Evolutionary conservation across 2,113 vertebrate genomes (phyloP).

Genomic region (Murina feae): DNA sequence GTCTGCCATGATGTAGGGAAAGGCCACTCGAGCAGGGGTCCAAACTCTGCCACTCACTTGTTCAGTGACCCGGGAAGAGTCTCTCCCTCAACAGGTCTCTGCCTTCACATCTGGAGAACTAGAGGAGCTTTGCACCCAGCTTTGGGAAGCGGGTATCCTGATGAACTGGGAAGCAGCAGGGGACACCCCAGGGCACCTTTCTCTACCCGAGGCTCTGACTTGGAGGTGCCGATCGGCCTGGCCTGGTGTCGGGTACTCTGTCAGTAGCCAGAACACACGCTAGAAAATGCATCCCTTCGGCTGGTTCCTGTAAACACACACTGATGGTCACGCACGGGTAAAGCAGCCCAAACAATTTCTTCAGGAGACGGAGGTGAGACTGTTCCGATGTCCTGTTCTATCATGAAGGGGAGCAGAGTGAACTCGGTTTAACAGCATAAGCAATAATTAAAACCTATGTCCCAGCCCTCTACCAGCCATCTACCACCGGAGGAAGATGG

Average conservation of each 20-base stretch:
- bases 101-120: neutral
- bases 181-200: neutral
- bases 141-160: neutral
- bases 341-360: neutral
- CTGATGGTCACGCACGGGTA: neutral
- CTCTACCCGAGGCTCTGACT: neutral
- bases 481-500: neutral
- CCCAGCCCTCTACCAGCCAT: neutral
- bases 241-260: neutral
- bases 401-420: neutral
- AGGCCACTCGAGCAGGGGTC: neutral
- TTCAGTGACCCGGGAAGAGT: neutral
- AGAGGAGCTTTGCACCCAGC: neutral
- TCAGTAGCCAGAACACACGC: neutral
- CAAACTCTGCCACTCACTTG: neutral
- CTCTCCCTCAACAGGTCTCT: neutral
- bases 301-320: neutral
- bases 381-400: neutral
- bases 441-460: neutral
- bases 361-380: neutral
- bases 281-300: neutral
- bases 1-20: neutral
- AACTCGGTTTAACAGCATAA: neutral
- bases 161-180: neutral
- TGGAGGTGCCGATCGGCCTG: neutral